Base-by-base conservation (phyloP, 1,140 invertebrate genomes). In the Ips nitidus region DNA sequence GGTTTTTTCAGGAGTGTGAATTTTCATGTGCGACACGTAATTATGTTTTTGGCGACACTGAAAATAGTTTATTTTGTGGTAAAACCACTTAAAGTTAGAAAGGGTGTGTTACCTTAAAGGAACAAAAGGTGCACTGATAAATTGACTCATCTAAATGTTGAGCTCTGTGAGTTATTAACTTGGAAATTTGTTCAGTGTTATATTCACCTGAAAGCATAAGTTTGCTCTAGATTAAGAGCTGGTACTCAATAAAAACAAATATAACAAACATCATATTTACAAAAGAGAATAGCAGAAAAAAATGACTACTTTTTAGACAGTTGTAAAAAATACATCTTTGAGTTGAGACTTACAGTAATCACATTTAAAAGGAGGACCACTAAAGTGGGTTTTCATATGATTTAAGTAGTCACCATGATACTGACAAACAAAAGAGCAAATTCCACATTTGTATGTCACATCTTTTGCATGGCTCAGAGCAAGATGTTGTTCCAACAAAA, bases 351-450 rank as follows among this genome's bases (percentile, higher is more conserved):
- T 78, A 84, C 89, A 90, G 60, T 79, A 80, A 72, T 88, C 86
- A 80, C 89, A 90, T 60, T 81, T 81, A 76, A 84, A 89, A 40
- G 87, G 87, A 38, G 88, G 88, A 7, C 88, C 88, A 36, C 80
- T 76, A 78, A 87, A 89, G 78, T 89, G 87, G 37, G 75, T 80
- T 74, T 85, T 87, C 84, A 89, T 86, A 75, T 91, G 89, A 47
- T 81, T 79, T 73, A 87, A 87, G 78, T 88, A 90, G 69, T 85
- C 82, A 41, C 85, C 81, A 74, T 87, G 88, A 82, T 86, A 89
- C 72, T 85, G 84, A 70, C 86, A 87, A 43, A 85, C 84, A 79
- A 88, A 89, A 36, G 83, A 80, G 80, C 89, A 90, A 41, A 88
- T 75, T 41, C 84, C 82, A 79, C 89, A 90, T 60, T 84, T 83